A percentile compares a stretch with the other conserved stretches of the same genome.
phyloP scores from a whole-genome alignment of 1,140 invertebrate genomes.

The Battus philenor region DNA sequence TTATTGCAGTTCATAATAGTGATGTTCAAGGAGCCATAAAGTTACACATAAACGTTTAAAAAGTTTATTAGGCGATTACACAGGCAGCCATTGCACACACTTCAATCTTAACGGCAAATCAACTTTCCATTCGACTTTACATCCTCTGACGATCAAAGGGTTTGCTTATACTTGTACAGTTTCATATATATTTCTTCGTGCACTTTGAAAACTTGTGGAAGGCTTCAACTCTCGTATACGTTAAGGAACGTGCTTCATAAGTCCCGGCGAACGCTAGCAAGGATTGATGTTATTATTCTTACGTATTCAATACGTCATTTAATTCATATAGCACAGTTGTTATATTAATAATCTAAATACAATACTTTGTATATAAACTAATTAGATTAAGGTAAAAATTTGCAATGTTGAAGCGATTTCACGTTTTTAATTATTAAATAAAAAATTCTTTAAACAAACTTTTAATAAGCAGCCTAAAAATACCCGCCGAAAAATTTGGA shows the following conservation, averaged over 20 bases:
- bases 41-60: slow-evolving; percentile 10
- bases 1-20: not conserved
- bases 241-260: too few species aligned
- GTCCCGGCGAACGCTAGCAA: not conserved
- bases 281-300: not conserved
- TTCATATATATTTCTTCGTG: slow-evolving; percentile 14
- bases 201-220: slow-evolving; percentile 15
- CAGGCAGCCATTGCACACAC: slow-evolving; percentile 11
- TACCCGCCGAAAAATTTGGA: too few species aligned
- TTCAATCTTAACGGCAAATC: slow-evolving; percentile 16
- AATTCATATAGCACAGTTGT: too few species aligned
- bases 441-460: too few species aligned
- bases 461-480: too few species aligned
- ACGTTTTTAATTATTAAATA: too few species aligned
- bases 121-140: slow-evolving; percentile 17
- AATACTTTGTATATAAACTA: too few species aligned
- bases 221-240: not conserved
- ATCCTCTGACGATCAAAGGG: slow-evolving; percentile 16
- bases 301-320: too few species aligned
- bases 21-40: not conserved
- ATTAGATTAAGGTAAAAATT: too few species aligned
- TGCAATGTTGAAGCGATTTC: too few species aligned
- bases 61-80: slow-evolving; percentile 17
- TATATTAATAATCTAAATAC: too few species aligned
- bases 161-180: slow-evolving; percentile 6